Percentiles rank a stretch among this genome's conserved stretches.
Evolutionary conservation across 2,888 invertebrate species (phyloP).

Genomic region (Celastrina argiolus): DNA sequence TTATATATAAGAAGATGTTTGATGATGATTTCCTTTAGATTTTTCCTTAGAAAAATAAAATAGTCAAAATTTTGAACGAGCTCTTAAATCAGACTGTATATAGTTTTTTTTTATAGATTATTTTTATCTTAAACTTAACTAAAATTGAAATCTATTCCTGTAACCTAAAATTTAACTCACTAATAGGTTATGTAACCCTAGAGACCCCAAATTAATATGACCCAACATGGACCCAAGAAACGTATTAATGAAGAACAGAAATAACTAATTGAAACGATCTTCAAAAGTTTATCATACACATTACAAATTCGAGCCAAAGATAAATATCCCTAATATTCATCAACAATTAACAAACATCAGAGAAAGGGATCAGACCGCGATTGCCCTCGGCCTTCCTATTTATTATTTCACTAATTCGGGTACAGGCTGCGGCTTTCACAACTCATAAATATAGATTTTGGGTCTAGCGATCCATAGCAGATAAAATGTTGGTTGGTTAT

Average conservation of each 20-base stretch:
- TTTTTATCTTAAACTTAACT: too few species aligned
- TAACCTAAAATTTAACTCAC: too few species aligned
- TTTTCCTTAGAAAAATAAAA: too few species aligned
- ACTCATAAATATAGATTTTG: slow-evolving; percentile 14
- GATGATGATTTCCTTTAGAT: too few species aligned
- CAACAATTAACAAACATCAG: slow-evolving; percentile 7
- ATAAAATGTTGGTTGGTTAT: not conserved
- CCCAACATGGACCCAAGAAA: too few species aligned
- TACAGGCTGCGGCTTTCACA: not conserved
- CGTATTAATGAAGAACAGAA: not conserved
- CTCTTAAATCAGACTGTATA: too few species aligned
- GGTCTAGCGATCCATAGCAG: not conserved
- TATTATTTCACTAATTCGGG: slow-evolving; percentile 12
- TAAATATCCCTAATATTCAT: slow-evolving; percentile 4
- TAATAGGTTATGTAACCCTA: not conserved
- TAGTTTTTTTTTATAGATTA: too few species aligned
- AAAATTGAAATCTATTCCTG: too few species aligned
- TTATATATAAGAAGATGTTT: too few species aligned
- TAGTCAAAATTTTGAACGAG: too few species aligned
- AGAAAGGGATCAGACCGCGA: not conserved
- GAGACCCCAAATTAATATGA: too few species aligned
- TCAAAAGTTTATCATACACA: not conserved
- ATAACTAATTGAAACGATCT: not conserved
- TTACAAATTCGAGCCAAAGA: not conserved
- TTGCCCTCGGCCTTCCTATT: not conserved